Percentiles rank a stretch among this genome's conserved stretches.
Conservation (phyloP, 2,113 vertebrate species). For the Bufo gargarizans region DNA sequence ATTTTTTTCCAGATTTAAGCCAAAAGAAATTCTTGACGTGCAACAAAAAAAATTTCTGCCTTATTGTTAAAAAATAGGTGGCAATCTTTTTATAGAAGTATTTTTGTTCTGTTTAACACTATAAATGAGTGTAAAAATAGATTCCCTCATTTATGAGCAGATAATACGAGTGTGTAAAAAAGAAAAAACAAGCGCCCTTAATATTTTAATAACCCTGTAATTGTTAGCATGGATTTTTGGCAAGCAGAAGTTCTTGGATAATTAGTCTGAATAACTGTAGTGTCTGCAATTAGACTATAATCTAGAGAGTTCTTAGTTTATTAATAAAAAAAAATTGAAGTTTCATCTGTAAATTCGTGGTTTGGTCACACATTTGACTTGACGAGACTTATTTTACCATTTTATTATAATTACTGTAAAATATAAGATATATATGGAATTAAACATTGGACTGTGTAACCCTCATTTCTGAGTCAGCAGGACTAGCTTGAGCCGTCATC, state of each 20-base stretch:
- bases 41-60: background rate
- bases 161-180: conserved; percentile 15
- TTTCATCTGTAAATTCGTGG: conserved; percentile 15
- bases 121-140: background rate
- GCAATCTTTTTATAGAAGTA: conserved; percentile 10
- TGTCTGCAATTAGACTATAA: conserved; percentile 57
- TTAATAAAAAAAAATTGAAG: conserved; percentile 39
- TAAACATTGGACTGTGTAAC: conserved; percentile 50
- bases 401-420: conserved; percentile 55
- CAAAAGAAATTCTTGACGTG: background rate
- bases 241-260: conserved; percentile 55
- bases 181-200: conserved; percentile 32
- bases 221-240: conserved; percentile 54
- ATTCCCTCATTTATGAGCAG: background rate
- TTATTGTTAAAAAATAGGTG: background rate
- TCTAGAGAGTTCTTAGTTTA: conserved; percentile 51
- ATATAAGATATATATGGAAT: conserved; percentile 51
- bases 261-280: conserved; percentile 56
- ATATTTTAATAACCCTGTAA: conserved; percentile 56
- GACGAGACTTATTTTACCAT: conserved; percentile 43
- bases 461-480: conserved; percentile 51
- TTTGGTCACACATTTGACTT: conserved; percentile 49
- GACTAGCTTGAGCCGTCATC: conserved; percentile 45
- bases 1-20: background rate
- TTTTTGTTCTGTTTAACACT: conserved; percentile 18